These are phyloP conservation scores for Hoplostethus mediterraneus DNA, from an alignment of 2,797 vertebrate species.

Conservation along the genomic window DNA sequence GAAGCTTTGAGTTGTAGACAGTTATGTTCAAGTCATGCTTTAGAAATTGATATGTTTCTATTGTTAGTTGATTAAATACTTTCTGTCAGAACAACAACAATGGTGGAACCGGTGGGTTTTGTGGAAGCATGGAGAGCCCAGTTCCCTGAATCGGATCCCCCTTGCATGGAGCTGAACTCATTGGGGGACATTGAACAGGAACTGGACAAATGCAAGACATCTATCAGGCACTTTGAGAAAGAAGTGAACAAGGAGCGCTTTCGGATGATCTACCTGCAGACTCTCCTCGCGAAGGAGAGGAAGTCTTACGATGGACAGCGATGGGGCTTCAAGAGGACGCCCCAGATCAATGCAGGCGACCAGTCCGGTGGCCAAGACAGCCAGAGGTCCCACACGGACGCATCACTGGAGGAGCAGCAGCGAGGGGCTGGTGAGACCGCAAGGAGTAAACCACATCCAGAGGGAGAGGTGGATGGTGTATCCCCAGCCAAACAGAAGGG, in stretches of 20 bases:
- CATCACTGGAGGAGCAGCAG: conserved; percentile 44
- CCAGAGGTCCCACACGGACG: conserved; percentile 44
- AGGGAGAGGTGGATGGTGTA: conserved; percentile 78
- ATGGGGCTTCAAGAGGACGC: conserved; percentile 91
- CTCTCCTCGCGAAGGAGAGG: conserved; percentile 95
- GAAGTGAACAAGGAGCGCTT: conserved; percentile 99
- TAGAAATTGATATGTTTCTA: conserved; percentile 21
- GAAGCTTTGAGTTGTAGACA: conserved; percentile 23
- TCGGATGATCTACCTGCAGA: conserved; percentile 99
- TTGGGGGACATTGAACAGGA: conserved; percentile 94
- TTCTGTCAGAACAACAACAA: conserved; percentile 46
- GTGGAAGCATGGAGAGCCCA: conserved; percentile 97
- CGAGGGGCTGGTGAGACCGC: conserved; percentile 69
- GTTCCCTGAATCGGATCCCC: conserved; percentile 96
- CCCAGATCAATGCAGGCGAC: conserved; percentile 74
- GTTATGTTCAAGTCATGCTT: conserved; percentile 15
- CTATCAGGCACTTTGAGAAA: conserved; percentile 93
- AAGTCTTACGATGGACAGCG: conserved; percentile 96
- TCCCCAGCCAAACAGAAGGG: conserved; percentile 84
- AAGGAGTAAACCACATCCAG: conserved; percentile 79
- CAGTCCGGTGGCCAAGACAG: conserved; percentile 34
- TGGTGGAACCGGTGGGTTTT: conserved; percentile 98
- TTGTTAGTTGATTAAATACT: conserved; percentile 44
- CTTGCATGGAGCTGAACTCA: conserved; percentile 94
- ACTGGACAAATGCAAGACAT: conserved; percentile 94